Percentiles rank a stretch among this genome's conserved stretches.
phyloP scores from a whole-genome alignment of 1,140 invertebrate species.

The Lasioglossum baleicum region DNA sequence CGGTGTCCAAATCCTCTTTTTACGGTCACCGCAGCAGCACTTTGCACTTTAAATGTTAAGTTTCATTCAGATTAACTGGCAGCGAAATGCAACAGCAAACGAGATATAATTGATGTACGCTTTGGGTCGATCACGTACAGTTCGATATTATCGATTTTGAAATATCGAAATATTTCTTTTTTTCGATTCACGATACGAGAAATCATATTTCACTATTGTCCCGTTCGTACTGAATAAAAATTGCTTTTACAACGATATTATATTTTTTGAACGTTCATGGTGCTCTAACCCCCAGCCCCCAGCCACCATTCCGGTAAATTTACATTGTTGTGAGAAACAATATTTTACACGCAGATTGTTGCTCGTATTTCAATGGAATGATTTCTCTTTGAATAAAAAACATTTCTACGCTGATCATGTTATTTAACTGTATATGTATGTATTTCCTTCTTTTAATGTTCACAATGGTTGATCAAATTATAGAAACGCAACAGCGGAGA shows the following conservation, averaged over 20 bases:
- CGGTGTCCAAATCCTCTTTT: constrained; percentile 35
- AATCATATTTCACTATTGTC: no score
- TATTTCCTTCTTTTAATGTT: neutral
- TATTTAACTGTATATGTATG: no score
- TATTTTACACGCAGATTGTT: neutral
- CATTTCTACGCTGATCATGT: no score
- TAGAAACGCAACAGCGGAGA: no score
- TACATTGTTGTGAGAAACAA: neutral
- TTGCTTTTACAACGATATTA: no score
- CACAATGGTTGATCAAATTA: neutral
- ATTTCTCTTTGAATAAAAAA: constrained; percentile 4
- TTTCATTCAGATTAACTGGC: constrained; percentile 43
- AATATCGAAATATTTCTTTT: no score
- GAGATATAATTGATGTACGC: constrained; percentile 26
- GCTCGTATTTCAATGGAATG: neutral
- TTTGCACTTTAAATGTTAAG: constrained; percentile 43
- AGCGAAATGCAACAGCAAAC: constrained; percentile 14
- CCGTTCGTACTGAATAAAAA: no score
- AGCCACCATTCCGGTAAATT: neutral
- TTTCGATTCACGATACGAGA: no score
- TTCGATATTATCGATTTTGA: no score
- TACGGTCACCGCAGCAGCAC: constrained; percentile 34
- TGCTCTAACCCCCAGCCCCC: no score
- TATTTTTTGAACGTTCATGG: no score
- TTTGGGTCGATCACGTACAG: no score